phyloP scores from a whole-genome alignment of 2,888 invertebrate genomes.

The Eupeodes luniger region DNA sequence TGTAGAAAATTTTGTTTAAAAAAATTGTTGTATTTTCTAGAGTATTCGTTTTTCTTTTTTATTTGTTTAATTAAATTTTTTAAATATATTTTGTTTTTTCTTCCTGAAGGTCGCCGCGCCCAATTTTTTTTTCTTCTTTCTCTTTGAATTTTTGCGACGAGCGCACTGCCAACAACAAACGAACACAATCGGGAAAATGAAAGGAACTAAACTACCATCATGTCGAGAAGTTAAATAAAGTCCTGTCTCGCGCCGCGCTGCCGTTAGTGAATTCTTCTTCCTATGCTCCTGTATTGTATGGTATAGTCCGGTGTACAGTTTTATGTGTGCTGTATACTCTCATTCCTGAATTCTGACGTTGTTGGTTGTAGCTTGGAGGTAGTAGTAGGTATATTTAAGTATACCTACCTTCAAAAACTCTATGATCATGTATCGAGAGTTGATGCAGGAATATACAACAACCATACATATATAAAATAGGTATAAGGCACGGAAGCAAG shows the following conservation, averaged over 20 bases:
- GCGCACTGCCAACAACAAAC: slow-evolving; percentile 81
- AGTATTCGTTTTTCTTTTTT: slow-evolving; percentile 40
- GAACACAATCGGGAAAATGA: slow-evolving; percentile 82
- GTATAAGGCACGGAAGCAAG: slow-evolving; percentile 34
- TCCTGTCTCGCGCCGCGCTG: slow-evolving; percentile 54
- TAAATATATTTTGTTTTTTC: slow-evolving; percentile 42
- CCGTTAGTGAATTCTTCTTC: slow-evolving; percentile 42
- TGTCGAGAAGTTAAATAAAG: slow-evolving; percentile 73
- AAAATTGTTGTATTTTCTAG: slow-evolving; percentile 49
- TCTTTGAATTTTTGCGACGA: slow-evolving; percentile 78
- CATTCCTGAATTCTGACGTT: slow-evolving; percentile 36
- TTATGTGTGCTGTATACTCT: slow-evolving; percentile 50
- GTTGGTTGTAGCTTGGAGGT: not conserved
- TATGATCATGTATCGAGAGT: slow-evolving; percentile 62
- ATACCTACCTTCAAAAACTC: slow-evolving; percentile 48
- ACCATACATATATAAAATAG: not conserved
- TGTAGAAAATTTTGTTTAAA: slow-evolving; percentile 22
- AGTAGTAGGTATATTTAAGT: not conserved
- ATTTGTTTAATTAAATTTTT: slow-evolving; percentile 30
- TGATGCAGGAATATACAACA: slow-evolving; percentile 53
- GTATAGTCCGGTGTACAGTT: slow-evolving; percentile 53
- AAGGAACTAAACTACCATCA: slow-evolving; percentile 81
- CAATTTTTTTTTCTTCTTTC: slow-evolving; percentile 78
- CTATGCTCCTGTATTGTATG: too few relatives aligned
- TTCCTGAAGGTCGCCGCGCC: slow-evolving; percentile 82